Conservation (phyloP, 2,888 invertebrate genomes). For the Acanthosepion lycidas region DNA sequence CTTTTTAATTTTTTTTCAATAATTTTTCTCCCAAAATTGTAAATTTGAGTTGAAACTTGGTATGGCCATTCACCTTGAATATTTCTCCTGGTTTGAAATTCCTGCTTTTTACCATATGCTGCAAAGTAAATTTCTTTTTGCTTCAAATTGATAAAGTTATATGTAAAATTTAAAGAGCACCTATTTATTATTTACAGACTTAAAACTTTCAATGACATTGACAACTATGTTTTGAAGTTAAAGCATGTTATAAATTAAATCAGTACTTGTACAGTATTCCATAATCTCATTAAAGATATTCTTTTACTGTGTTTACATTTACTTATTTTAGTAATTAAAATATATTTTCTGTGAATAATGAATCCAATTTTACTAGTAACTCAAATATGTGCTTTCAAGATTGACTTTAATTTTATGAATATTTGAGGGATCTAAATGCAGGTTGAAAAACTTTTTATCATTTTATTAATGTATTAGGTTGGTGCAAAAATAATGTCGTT, state of each 20-base stretch:
- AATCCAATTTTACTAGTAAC: not conserved
- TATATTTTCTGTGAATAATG: not conserved
- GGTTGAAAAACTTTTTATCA: not conserved
- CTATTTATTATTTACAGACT: not conserved
- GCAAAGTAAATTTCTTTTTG: not conserved
- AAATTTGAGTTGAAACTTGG: not conserved
- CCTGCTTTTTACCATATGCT: not conserved
- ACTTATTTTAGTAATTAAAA: not conserved
- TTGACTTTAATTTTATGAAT: not conserved
- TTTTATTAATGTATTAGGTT: not conserved
- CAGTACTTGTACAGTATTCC: not conserved
- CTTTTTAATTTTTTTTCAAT: not conserved
- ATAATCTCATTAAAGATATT: not conserved
- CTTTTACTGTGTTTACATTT: not conserved
- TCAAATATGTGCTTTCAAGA: not conserved
- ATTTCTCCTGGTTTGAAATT: conserved; percentile 1
- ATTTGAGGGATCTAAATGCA: not conserved
- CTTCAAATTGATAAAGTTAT: not conserved
- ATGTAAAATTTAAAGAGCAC: not conserved
- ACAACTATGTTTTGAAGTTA: not conserved
- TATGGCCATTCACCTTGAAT: not conserved
- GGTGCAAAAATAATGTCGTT: too few species aligned
- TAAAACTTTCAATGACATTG: not conserved
- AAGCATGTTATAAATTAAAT: not conserved
- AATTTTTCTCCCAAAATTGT: not conserved